Conservation (phyloP, 2,888 invertebrate species). For the Drosophila setosimentum region DNA sequence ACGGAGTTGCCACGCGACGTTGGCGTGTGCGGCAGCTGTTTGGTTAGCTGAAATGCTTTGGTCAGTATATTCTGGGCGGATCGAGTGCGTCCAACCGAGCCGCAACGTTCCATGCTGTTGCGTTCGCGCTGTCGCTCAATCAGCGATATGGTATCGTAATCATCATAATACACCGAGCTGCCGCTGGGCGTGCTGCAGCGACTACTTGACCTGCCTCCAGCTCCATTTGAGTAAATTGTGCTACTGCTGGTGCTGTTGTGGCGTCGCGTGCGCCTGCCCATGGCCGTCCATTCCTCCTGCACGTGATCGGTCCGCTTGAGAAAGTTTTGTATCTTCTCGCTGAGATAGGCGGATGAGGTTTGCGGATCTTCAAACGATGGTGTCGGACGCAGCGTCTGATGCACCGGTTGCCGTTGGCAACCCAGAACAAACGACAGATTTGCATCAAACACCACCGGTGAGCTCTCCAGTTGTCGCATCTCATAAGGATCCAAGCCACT, state of each 20-base stretch:
- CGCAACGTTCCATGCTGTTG: conserved; percentile 83
- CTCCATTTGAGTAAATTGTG: conserved; percentile 45
- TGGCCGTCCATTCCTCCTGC: conserved; percentile 93
- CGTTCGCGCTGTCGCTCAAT: conserved; percentile 84
- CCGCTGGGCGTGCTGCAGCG: conserved; percentile 78
- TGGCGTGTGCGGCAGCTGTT: conserved; percentile 84
- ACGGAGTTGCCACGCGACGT: conserved; percentile 83
- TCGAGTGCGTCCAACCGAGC: conserved; percentile 87
- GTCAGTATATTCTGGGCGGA: conserved; percentile 94
- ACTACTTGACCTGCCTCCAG: conserved; percentile 71
- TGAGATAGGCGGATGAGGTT: conserved; percentile 91
- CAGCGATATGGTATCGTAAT: conserved; percentile 83
- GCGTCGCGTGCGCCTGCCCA: conserved; percentile 86
- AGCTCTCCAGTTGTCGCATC: conserved; percentile 89
- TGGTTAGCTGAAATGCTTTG: conserved; percentile 91
- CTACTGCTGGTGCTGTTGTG: conserved; percentile 51
- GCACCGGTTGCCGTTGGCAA: conserved; percentile 89
- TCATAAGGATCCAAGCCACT: conserved; percentile 87
- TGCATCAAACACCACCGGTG: conserved; percentile 93
- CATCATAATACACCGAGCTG: conserved; percentile 76
- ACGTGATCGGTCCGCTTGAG: conserved; percentile 93
- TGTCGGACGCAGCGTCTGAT: conserved; percentile 89
- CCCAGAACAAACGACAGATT: conserved; percentile 92
- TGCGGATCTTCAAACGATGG: conserved; percentile 92
- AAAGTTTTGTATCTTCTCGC: conserved; percentile 92